Evolutionary conservation across 2,797 vertebrate species (phyloP).

Genomic region (Alcedo atthis): DNA sequence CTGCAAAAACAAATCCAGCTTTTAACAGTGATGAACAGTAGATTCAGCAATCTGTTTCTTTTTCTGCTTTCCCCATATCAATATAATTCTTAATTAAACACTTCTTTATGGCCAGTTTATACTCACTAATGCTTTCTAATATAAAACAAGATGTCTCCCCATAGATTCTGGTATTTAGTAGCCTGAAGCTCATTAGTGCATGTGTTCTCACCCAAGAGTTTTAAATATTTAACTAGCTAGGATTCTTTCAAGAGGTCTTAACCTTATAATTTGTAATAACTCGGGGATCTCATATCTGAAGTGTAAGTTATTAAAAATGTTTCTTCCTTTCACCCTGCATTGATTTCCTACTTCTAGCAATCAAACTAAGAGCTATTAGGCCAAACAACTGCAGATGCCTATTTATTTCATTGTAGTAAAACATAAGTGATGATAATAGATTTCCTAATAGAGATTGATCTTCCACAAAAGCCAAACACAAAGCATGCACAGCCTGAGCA

Average conservation of each 20-base stretch:
- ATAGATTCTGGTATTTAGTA: conserved; percentile 64
- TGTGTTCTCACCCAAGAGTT: conserved; percentile 76
- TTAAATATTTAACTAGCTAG: conserved; percentile 82
- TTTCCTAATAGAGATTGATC: conserved; percentile 70
- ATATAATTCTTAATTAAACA: conserved; percentile 50
- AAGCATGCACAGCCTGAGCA: not conserved
- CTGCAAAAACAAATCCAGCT: not conserved
- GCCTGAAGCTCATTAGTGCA: conserved; percentile 77
- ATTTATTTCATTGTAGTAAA: conserved; percentile 73
- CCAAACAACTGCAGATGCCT: conserved; percentile 58
- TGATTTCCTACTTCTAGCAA: conserved; percentile 69
- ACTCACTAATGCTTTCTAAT: conserved; percentile 39
- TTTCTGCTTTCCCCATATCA: not conserved
- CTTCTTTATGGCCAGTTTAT: conserved; percentile 48
- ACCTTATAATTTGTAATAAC: conserved; percentile 82
- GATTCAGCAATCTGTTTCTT: not conserved
- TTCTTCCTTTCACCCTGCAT: conserved; percentile 69
- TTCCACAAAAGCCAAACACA: conserved; percentile 30
- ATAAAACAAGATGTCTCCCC: conserved; percentile 63
- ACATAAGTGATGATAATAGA: conserved; percentile 67
- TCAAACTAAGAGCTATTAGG: conserved; percentile 59
- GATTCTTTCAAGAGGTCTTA: conserved; percentile 77
- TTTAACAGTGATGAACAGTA: not conserved
- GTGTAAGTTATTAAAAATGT: conserved; percentile 69
- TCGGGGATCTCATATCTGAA: conserved; percentile 70